Conservation (phyloP, 2,888 invertebrate genomes). For the Ormyrus thymus region DNA sequence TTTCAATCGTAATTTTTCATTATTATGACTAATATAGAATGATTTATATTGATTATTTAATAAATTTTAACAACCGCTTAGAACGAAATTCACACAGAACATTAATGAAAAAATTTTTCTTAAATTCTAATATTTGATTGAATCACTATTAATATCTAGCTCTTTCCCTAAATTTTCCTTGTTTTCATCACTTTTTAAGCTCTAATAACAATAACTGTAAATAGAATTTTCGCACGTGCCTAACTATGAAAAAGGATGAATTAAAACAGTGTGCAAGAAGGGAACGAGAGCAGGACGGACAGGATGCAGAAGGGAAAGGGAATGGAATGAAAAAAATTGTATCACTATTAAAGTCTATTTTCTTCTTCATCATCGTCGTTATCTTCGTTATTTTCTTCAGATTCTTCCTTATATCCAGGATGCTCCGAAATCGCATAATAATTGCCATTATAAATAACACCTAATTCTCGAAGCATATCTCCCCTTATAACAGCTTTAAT, state of each 20-base stretch:
- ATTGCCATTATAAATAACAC: constrained; percentile 95
- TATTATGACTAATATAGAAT: constrained; percentile 1
- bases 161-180: not conserved
- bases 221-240: not conserved
- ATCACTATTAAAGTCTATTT: constrained; percentile 75
- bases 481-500: constrained; percentile 96
- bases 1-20: too few species aligned
- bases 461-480: constrained; percentile 91
- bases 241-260: constrained; percentile 1
- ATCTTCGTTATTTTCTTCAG: constrained; percentile 89
- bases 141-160: constrained; percentile 14
- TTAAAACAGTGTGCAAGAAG: not conserved
- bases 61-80: constrained; percentile 29
- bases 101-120: constrained; percentile 23
- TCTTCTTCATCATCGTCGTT: constrained; percentile 89
- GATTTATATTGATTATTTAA: constrained; percentile 12
- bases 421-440: constrained; percentile 97
- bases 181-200: constrained; percentile 16
- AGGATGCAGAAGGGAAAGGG: not conserved
- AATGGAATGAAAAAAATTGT: not conserved
- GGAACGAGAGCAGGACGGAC: not conserved
- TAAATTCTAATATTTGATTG: not conserved
- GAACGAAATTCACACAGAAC: constrained; percentile 28
- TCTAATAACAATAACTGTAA: constrained; percentile 1
- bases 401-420: constrained; percentile 93